phyloP scores from a whole-genome alignment of 2,888 invertebrate species.

The Cosmopolites sordidus region DNA sequence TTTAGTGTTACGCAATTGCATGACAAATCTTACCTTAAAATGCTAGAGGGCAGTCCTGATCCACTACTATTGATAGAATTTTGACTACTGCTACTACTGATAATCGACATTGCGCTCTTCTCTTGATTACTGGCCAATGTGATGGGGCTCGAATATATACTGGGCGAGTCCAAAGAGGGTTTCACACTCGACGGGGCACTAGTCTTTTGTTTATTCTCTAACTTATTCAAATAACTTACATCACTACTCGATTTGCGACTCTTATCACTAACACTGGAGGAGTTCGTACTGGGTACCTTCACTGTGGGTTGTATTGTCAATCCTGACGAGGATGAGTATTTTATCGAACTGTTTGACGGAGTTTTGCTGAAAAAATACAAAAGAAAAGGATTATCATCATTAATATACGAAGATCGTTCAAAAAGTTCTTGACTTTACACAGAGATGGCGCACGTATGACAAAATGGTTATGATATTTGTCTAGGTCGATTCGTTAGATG shows the following conservation, averaged over 20 bases:
- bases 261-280: constrained; percentile 10
- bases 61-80: constrained; percentile 40
- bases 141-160: constrained; percentile 47
- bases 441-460: no score
- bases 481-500: neutral
- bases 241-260: constrained; percentile 21
- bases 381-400: no score
- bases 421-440: no score
- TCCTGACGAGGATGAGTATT: constrained; percentile 36
- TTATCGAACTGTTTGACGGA: constrained; percentile 41
- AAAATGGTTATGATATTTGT: constrained; percentile 20
- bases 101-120: constrained; percentile 28
- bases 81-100: constrained; percentile 28
- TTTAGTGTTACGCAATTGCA: no score
- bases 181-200: constrained; percentile 32
- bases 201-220: constrained; percentile 29
- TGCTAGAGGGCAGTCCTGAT: constrained; percentile 48
- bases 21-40: constrained; percentile 47
- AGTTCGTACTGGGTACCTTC: constrained; percentile 15
- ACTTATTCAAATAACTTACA: constrained; percentile 25
- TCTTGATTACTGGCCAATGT: constrained; percentile 45
- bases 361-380: constrained; percentile 25
- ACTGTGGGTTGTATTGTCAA: constrained; percentile 41
- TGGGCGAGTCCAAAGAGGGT: constrained; percentile 41
- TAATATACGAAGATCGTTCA: no score